Conservation (phyloP, 2,113 vertebrate species). For the Heloderma charlesbogerti region DNA sequence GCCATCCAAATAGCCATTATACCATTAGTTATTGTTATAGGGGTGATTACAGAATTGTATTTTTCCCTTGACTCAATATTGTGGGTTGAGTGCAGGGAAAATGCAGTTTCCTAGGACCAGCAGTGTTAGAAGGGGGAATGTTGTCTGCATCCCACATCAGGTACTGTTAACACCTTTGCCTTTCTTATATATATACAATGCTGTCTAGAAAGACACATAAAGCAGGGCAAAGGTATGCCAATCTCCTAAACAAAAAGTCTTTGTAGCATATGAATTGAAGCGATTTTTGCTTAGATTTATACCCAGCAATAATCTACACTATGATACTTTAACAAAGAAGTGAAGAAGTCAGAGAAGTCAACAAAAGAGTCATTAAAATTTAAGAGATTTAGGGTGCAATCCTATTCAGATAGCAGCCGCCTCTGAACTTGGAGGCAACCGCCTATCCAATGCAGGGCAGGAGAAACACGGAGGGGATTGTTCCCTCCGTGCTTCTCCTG, state of each 20-base stretch:
- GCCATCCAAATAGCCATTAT: neutral
- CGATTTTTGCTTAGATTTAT: neutral
- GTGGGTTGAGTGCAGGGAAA: neutral
- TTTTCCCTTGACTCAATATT: neutral
- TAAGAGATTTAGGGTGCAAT: neutral
- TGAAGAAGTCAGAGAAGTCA: neutral
- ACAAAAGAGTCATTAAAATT: neutral
- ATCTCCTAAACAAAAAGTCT: conserved; percentile 13
- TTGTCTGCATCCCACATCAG: neutral
- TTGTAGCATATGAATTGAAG: neutral
- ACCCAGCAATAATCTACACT: neutral
- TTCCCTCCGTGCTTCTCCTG: too few relatives aligned
- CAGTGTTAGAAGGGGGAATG: neutral
- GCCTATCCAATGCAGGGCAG: too few relatives aligned
- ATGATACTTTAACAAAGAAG: neutral
- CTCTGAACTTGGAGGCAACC: too few relatives aligned
- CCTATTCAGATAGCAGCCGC: too few relatives aligned
- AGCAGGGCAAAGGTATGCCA: neutral
- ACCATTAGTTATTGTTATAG: neutral
- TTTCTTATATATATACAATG: neutral
- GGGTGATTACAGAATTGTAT: neutral
- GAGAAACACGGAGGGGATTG: too few relatives aligned
- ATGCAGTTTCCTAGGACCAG: neutral
- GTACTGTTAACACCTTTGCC: neutral
- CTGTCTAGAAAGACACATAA: neutral